These are phyloP conservation scores for Trachelipus rathkii DNA, from an alignment of 1,140 invertebrate genomes.

Conservation along the genomic window DNA sequence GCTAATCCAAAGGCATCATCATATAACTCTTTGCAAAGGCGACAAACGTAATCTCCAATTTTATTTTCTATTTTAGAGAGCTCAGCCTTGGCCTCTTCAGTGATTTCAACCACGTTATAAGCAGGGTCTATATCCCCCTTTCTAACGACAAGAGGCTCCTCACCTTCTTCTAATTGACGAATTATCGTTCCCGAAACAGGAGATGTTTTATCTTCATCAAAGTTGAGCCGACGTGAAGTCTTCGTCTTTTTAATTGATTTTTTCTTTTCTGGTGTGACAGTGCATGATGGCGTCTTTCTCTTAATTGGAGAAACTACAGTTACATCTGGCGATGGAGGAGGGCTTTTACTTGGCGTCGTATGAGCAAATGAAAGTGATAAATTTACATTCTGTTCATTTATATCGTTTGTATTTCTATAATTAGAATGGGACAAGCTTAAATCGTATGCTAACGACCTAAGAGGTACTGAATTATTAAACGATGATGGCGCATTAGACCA, in stretches of 20 bases:
- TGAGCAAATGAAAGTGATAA: conserved; percentile 16
- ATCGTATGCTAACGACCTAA: not conserved
- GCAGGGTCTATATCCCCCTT: conserved; percentile 87
- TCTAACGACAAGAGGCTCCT: conserved; percentile 70
- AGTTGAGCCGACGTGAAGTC: conserved; percentile 70
- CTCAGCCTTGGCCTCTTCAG: conserved; percentile 88
- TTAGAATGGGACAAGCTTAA: not conserved
- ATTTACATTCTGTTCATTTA: not conserved
- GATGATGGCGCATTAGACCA: not conserved
- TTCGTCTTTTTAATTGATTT: conserved; percentile 43
- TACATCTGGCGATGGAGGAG: conserved; percentile 20
- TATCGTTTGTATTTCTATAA: not conserved
- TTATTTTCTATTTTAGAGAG: conserved; percentile 92
- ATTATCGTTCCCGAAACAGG: conserved; percentile 97
- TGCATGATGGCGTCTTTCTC: conserved; percentile 32
- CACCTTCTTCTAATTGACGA: conserved; percentile 64
- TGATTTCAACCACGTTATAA: conserved; percentile 93
- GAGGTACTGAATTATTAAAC: not conserved
- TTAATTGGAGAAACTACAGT: conserved; percentile 33
- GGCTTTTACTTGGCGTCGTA: not conserved
- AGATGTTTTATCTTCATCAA: conserved; percentile 94
- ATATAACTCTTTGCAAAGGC: conserved; percentile 85
- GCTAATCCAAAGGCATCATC: conserved; percentile 94
- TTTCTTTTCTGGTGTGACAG: conserved; percentile 41
- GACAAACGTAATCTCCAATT: conserved; percentile 92